phyloP scores from a whole-genome alignment of 2,888 invertebrate genomes.

The Cheilosia variabilis region DNA sequence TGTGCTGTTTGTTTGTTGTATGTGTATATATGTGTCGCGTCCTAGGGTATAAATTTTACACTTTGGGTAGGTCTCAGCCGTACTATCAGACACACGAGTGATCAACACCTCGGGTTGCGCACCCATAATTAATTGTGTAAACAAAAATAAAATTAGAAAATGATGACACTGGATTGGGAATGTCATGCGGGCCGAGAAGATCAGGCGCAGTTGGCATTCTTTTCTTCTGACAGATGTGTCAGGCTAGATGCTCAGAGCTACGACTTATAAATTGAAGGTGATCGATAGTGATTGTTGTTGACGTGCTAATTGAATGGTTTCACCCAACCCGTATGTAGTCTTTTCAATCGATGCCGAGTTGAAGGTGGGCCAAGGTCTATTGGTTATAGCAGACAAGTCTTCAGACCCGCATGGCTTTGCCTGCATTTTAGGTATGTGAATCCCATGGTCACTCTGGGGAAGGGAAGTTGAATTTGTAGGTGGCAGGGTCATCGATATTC shows the following conservation, averaged over 20 bases:
- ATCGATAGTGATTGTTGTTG: slow-evolving; percentile 1
- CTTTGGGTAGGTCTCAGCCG: slow-evolving; percentile 37
- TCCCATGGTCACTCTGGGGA: no score
- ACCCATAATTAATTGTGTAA: slow-evolving; percentile 55
- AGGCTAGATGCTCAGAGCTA: neutral
- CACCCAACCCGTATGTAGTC: neutral
- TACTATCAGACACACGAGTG: neutral
- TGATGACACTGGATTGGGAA: slow-evolving; percentile 39
- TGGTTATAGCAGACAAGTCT: no score
- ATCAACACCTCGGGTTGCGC: slow-evolving; percentile 36
- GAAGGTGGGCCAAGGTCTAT: neutral
- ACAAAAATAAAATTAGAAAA: slow-evolving; percentile 47
- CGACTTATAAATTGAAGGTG: neutral
- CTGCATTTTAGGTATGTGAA: no score
- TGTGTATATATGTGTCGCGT: slow-evolving; percentile 10
- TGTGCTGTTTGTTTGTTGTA: slow-evolving; percentile 1
- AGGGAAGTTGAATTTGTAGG: no score
- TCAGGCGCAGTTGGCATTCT: neutral
- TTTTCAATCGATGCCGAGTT: neutral
- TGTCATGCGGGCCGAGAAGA: slow-evolving; percentile 14
- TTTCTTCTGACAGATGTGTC: neutral
- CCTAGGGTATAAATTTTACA: slow-evolving; percentile 28
- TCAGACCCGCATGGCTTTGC: no score
- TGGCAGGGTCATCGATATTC: no score
- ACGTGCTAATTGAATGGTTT: neutral